These are phyloP conservation scores for Drosophila carrolli DNA, from an alignment of 1,140 invertebrate genomes.

Conservation along the genomic window DNA sequence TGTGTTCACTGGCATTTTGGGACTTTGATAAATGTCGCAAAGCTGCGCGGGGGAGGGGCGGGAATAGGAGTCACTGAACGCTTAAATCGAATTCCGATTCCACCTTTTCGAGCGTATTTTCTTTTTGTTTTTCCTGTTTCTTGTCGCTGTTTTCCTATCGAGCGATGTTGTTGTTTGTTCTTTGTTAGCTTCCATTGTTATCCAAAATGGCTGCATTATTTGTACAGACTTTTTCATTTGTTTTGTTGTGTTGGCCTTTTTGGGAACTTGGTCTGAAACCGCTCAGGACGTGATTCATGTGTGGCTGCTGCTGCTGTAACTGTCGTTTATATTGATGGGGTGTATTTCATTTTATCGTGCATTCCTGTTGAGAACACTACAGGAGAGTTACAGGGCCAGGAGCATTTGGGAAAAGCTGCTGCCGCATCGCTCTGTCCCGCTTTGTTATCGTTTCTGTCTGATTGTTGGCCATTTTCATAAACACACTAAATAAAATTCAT, in stretches of 20 bases:
- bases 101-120: conserved; percentile 60
- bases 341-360: conserved; percentile 76
- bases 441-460: conserved; percentile 74
- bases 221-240: conserved; percentile 69
- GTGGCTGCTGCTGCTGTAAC: conserved; percentile 44
- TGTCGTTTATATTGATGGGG: conserved; percentile 79
- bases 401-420: conserved; percentile 49
- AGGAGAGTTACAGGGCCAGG: conserved; percentile 18
- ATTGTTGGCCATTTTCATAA: conserved; percentile 80
- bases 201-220: conserved; percentile 82
- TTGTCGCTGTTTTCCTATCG: conserved; percentile 14
- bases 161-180: conserved; percentile 53
- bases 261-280: conserved; percentile 40
- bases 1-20: conserved; percentile 44
- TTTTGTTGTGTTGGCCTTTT: conserved; percentile 31
- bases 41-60: conserved; percentile 34
- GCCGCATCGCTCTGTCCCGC: conserved; percentile 24
- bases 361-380: conserved; percentile 14
- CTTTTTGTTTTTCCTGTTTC: conserved; percentile 47
- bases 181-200: conserved; percentile 77
- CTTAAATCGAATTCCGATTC: conserved; percentile 73
- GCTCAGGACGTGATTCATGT: conserved; percentile 73
- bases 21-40: conserved; percentile 72
- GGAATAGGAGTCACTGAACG: conserved; percentile 58
- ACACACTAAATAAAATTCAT: conserved; percentile 70